Conservation (phyloP, 1,140 invertebrate species). For the silkworm (Bombyx mori) region DNA sequence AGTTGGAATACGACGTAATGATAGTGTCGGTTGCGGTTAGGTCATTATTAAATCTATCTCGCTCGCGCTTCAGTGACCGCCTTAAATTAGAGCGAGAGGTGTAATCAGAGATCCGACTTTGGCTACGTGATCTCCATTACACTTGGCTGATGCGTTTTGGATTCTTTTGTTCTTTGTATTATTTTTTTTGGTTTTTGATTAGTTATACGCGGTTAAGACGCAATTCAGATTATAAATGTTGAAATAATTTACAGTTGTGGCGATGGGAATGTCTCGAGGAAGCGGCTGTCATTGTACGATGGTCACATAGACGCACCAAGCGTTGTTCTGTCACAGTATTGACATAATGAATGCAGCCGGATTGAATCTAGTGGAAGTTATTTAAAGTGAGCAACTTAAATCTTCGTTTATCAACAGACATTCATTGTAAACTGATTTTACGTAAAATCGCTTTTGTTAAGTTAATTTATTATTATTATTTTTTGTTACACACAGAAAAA, state of each 20-base stretch:
- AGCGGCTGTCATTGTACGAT: no score
- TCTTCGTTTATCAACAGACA: no score
- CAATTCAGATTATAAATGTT: slow-evolving; percentile 16
- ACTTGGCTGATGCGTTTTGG: slow-evolving; percentile 40
- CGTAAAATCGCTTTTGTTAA: no score
- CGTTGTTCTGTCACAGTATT: no score
- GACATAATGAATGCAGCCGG: no score
- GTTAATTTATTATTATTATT: no score
- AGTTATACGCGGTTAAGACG: slow-evolving; percentile 27
- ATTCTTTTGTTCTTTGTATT: slow-evolving; percentile 38
- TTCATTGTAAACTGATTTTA: no score
- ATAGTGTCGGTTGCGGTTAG: slow-evolving; percentile 54
- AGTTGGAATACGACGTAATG: slow-evolving; percentile 50
- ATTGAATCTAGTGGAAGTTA: no score
- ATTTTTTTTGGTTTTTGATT: slow-evolving; percentile 28
- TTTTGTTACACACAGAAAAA: no score
- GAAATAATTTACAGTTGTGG: slow-evolving; percentile 13
- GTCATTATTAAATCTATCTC: slow-evolving; percentile 55
- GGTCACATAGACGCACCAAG: no score
- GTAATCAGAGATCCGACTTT: slow-evolving; percentile 45
- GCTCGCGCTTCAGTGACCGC: slow-evolving; percentile 27
- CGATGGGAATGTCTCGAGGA: slow-evolving; percentile 1
- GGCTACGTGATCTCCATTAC: slow-evolving; percentile 63
- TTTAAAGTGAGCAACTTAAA: no score
- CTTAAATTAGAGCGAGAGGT: slow-evolving; percentile 44